A percentile compares a stretch with the other conserved stretches of the same genome.
Evolutionary conservation across 2,888 invertebrate species (phyloP).

Genomic region (Neoscelio sp.): DNA sequence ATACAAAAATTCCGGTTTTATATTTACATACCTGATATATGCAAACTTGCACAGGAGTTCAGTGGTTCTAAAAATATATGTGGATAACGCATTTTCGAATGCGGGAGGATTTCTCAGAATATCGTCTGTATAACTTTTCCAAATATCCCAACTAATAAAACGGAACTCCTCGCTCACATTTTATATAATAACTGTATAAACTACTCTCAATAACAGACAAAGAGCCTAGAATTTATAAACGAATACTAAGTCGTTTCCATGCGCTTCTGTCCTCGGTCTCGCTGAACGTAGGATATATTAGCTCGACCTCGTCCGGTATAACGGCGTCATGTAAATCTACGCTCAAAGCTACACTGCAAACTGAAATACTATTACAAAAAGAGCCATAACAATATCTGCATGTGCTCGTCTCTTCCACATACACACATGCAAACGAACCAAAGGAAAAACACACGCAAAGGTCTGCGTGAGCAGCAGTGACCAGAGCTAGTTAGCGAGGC

Average conservation of each 20-base stretch:
- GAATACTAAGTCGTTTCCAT: constrained; percentile 52
- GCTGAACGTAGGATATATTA: constrained; percentile 8
- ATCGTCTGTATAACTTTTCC: too few relatives aligned
- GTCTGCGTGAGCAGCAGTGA: constrained; percentile 58
- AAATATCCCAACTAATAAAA: too few relatives aligned
- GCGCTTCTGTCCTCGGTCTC: constrained; percentile 17
- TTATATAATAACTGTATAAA: constrained; percentile 61
- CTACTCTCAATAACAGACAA: constrained; percentile 58
- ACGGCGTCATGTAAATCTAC: constrained; percentile 76
- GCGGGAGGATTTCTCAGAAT: too few relatives aligned
- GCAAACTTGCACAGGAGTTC: too few relatives aligned
- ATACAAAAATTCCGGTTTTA: too few relatives aligned
- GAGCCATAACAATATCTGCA: constrained; percentile 79
- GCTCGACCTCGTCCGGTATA: constrained; percentile 31
- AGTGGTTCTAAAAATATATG: too few relatives aligned
- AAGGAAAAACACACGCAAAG: too few relatives aligned
- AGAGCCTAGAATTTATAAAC: constrained; percentile 46
- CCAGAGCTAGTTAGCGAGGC: constrained; percentile 79
- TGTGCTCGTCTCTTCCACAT: constrained; percentile 58
- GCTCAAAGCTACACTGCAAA: constrained; percentile 70
- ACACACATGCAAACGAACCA: background rate
- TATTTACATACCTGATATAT: too few relatives aligned
- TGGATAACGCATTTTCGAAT: too few relatives aligned
- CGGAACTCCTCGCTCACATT: constrained; percentile 22
- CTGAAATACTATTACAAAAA: constrained; percentile 77